phyloP scores from a whole-genome alignment of 2,113 vertebrate species.

The Pluvianellus socialis region DNA sequence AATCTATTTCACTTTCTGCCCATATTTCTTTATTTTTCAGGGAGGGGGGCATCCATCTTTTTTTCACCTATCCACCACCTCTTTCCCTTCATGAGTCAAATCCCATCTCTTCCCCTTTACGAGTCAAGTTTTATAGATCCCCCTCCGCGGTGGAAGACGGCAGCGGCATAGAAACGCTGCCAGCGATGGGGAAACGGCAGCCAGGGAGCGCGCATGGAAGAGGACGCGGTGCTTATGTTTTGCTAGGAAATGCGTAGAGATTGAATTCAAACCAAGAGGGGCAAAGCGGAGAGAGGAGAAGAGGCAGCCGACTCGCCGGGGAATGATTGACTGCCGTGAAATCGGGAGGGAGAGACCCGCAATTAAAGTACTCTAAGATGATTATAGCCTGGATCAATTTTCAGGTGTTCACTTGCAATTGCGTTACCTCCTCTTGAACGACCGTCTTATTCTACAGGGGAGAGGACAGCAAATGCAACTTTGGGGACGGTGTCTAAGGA shows the following conservation, averaged over 20 bases:
- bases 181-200: conserved; percentile 18
- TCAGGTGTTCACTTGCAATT: neutral
- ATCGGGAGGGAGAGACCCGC: neutral
- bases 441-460: rapidly evolving
- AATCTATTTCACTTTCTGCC: conserved; percentile 75
- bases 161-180: neutral
- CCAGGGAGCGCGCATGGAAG: neutral
- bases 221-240: neutral
- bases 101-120: conserved; percentile 40
- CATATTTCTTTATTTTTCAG: conserved; percentile 69
- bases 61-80: neutral
- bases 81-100: conserved; percentile 61
- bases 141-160: neutral
- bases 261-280: neutral
- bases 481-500: neutral
- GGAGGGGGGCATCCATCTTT: conserved; percentile 36
- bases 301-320: rapidly evolving
- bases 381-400: conserved; percentile 24
- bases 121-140: conserved; percentile 62
- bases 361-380: conserved; percentile 15
- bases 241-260: neutral
- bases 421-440: neutral
- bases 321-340: neutral
- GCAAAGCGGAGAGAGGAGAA: neutral
- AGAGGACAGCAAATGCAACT: neutral